Evolutionary conservation across 2,888 invertebrate genomes (phyloP).

Genomic region (Dichetophora obliterata): DNA sequence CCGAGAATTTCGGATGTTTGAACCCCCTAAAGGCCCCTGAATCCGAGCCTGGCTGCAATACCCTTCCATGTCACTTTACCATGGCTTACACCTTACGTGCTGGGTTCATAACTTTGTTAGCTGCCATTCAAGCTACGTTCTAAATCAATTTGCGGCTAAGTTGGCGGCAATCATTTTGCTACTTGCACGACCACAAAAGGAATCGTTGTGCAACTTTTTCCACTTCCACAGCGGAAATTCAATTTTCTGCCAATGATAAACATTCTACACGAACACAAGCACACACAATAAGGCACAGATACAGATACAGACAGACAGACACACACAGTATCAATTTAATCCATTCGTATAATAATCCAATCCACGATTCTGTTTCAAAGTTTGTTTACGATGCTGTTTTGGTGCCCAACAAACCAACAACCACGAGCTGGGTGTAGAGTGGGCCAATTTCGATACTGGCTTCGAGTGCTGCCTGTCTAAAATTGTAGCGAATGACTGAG

Average conservation of each 20-base stretch:
- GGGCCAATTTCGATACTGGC: no score
- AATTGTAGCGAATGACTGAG: no score
- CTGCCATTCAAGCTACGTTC: constrained; percentile 10
- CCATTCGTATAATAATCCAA: constrained; percentile 34
- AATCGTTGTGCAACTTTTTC: constrained; percentile 20
- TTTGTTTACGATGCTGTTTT: constrained; percentile 26
- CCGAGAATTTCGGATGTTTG: no score
- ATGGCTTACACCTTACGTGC: not conserved
- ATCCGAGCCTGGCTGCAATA: not conserved
- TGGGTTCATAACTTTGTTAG: not conserved
- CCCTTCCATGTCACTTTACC: not conserved
- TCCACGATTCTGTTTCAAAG: constrained; percentile 21
- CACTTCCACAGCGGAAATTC: constrained; percentile 29
- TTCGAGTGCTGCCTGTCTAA: no score
- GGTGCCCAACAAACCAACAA: no score
- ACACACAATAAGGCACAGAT: not conserved
- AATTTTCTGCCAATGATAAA: constrained; percentile 35
- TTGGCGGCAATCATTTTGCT: constrained; percentile 32
- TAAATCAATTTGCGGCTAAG: constrained; percentile 40
- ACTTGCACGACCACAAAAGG: constrained; percentile 13
- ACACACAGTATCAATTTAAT: constrained; percentile 29
- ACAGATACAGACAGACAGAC: not conserved
- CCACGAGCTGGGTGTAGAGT: no score
- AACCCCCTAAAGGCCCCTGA: no score
- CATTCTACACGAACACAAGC: constrained; percentile 5